phyloP scores from a whole-genome alignment of 2,113 vertebrate genomes.

The Polyodon spathula region DNA sequence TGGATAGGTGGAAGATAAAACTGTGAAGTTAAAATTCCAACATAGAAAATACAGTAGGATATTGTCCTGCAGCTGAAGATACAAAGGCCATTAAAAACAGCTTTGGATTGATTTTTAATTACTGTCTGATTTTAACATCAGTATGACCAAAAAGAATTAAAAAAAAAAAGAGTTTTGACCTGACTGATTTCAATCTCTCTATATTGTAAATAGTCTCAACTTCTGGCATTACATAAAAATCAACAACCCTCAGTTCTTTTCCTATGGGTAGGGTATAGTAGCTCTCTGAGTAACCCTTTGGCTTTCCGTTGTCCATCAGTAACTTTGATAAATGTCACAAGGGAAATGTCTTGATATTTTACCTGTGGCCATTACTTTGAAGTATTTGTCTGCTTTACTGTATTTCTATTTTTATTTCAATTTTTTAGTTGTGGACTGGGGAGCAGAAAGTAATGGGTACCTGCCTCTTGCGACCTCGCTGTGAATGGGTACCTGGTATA shows the following conservation, averaged over 20 bases:
- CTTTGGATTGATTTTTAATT: too few species aligned
- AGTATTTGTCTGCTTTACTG: slow-evolving; percentile 19
- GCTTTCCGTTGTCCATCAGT: slow-evolving; percentile 17
- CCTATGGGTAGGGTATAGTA: not conserved
- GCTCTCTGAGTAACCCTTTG: not conserved
- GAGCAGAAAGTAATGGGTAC: slow-evolving; percentile 18
- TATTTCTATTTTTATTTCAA: slow-evolving; percentile 28
- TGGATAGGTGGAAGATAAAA: too few species aligned
- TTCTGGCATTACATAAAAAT: not conserved
- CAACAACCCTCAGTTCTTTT: not conserved
- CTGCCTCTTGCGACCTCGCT: slow-evolving; percentile 12
- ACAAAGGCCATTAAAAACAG: too few species aligned
- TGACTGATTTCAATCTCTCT: not conserved
- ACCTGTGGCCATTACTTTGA: slow-evolving; percentile 22
- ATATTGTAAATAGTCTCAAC: not conserved
- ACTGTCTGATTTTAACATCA: too few species aligned
- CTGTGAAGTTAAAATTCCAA: too few species aligned
- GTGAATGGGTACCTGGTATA: slow-evolving; percentile 17
- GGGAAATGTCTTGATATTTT: slow-evolving; percentile 22
- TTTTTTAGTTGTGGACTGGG: slow-evolving; percentile 8
- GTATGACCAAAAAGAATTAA: not conserved
- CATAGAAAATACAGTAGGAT: too few species aligned
- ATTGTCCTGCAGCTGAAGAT: too few species aligned
- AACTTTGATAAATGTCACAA: slow-evolving; percentile 23
- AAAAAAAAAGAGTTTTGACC: not conserved